A percentile compares a stretch with the other conserved stretches of the same genome.
Evolutionary conservation across 1,140 invertebrate species (phyloP).

Genomic region (Drosophila trapezifrons): DNA sequence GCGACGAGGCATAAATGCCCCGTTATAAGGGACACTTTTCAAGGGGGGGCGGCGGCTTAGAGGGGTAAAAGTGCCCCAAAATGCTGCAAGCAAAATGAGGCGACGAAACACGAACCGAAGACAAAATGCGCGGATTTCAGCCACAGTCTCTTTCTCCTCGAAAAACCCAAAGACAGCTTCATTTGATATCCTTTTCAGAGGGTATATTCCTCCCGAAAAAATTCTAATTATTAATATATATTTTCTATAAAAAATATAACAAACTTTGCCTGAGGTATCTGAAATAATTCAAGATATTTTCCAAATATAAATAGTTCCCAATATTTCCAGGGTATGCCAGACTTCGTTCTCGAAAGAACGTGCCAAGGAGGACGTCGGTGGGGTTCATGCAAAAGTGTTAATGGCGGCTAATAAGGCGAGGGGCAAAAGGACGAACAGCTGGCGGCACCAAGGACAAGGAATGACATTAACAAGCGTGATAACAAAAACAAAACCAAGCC

Average conservation of each 20-base stretch:
- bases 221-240: too few species aligned
- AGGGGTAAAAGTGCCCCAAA: slow-evolving; percentile 40
- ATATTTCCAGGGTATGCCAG: too few species aligned
- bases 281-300: too few species aligned
- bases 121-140: slow-evolving; percentile 42
- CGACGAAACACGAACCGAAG: slow-evolving; percentile 54
- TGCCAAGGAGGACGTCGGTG: too few species aligned
- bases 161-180: slow-evolving; percentile 4
- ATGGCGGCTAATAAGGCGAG: slow-evolving; percentile 75
- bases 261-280: too few species aligned
- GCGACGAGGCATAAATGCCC: slow-evolving; percentile 45
- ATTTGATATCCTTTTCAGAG: not conserved
- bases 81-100: slow-evolving; percentile 67
- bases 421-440: slow-evolving; percentile 53
- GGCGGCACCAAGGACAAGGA: slow-evolving; percentile 32
- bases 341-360: too few species aligned
- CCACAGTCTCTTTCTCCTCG: not conserved
- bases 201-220: not conserved
- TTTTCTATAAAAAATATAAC: too few species aligned
- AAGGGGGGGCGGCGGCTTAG: not conserved
- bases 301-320: too few species aligned
- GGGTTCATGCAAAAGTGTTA: slow-evolving; percentile 67
- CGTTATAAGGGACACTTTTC: not conserved
- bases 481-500: slow-evolving; percentile 47
- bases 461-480: slow-evolving; percentile 78